These are phyloP conservation scores for Plectrocnemia conspersa DNA, from an alignment of 1,140 invertebrate genomes.

Conservation along the genomic window DNA sequence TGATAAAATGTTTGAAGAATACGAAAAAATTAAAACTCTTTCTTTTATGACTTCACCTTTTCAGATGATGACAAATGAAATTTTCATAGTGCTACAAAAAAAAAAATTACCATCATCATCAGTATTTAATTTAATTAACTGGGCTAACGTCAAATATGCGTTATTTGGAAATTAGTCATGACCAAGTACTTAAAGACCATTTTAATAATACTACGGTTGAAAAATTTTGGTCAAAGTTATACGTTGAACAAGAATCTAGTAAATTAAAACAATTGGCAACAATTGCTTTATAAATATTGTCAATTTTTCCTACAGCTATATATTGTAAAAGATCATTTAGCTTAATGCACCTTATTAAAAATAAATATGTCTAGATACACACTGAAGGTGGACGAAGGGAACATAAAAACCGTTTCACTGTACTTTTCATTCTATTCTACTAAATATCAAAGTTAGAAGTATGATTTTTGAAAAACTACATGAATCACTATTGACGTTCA, in stretches of 20 bases:
- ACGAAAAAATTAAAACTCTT: no score
- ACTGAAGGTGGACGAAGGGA: no score
- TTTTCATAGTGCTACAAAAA: not conserved
- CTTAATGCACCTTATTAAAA: slow-evolving; percentile 2
- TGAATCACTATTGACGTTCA: no score
- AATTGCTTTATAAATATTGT: slow-evolving; percentile 4
- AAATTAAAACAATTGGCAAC: slow-evolving; percentile 3
- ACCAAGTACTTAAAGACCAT: slow-evolving; percentile 9
- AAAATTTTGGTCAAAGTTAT: slow-evolving; percentile 8
- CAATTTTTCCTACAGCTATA: not conserved
- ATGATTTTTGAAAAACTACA: no score
- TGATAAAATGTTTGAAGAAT: slow-evolving; percentile 7
- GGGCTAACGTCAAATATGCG: slow-evolving; percentile 5
- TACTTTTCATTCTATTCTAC: no score
- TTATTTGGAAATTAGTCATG: slow-evolving; percentile 7
- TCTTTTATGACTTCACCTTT: slow-evolving; percentile 6
- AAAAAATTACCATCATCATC: no score
- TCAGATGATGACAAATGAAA: slow-evolving; percentile 3
- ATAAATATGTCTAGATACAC: no score
- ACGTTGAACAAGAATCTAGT: not conserved
- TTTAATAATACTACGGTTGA: slow-evolving; percentile 6
- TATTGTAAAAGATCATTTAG: not conserved
- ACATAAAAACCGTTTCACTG: no score
- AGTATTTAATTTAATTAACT: no score
- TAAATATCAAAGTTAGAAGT: no score